A percentile compares a stretch with the other conserved stretches of the same genome.
Evolutionary conservation across 2,113 vertebrate species (phyloP).

Genomic region (Haemorhous mexicanus): DNA sequence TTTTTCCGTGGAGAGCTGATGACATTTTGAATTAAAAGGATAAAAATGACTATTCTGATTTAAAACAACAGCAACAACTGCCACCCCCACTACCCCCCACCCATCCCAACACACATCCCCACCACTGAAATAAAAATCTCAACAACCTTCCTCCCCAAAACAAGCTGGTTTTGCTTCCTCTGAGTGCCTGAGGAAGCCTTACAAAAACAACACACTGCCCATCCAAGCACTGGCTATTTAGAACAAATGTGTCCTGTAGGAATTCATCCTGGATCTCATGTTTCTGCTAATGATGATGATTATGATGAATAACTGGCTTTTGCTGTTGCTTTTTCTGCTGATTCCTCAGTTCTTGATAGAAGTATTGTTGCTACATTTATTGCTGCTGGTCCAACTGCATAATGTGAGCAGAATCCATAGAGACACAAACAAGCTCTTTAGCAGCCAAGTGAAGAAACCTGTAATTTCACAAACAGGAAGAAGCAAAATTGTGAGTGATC

Average conservation of each 20-base stretch:
- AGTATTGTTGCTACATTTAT: not conserved
- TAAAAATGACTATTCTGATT: not conserved
- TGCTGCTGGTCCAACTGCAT: conserved; percentile 12
- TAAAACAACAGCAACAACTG: not conserved
- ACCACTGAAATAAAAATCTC: not conserved
- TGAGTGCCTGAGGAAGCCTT: not conserved
- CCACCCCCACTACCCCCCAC: too few species aligned
- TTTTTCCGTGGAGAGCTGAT: not conserved
- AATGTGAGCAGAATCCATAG: not conserved
- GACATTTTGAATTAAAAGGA: not conserved
- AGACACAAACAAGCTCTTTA: not conserved
- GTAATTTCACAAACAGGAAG: not conserved
- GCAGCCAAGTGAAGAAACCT: not conserved
- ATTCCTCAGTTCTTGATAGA: conserved; percentile 27
- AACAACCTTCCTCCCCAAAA: not conserved
- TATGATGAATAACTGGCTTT: conserved; percentile 45
- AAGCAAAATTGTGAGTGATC: not conserved
- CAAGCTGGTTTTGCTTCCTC: not conserved
- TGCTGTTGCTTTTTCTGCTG: conserved; percentile 38
- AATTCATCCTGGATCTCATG: conserved; percentile 7
- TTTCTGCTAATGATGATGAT: conserved; percentile 39
- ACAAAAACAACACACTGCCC: not conserved
- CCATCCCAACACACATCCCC: not conserved
- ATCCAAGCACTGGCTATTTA: not conserved
- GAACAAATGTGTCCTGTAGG: conserved; percentile 4